Base-by-base conservation (phyloP, 1,140 invertebrate genomes). In the Archivesica marissinica region DNA sequence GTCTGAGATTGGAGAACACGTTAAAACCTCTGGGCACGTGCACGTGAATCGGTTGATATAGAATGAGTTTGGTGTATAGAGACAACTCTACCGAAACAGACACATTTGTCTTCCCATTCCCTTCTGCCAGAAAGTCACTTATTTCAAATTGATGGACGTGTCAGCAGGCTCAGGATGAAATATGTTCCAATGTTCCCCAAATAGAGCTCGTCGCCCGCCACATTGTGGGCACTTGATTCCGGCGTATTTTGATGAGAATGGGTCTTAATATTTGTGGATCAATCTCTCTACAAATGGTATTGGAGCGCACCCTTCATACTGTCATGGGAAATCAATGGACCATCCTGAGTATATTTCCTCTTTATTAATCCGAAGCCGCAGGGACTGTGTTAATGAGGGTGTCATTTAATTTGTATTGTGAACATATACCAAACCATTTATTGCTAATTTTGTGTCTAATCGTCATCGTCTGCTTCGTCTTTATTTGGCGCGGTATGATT, bases 371-470 rank as follows among this genome's bases (percentile, higher is more conserved):
- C 20, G 2, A 33, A n/a, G 17, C 72, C 52, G 39, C 11, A 17
- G 61, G 54, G 81, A 52, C 9, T 56, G 41, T 23, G 52, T 25
- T 84, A 84, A 84, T 84, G 81, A 41, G 28, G 54, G 0, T 54
- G 70, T 75, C 72, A 25, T 84, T 84, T 84, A 84, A 84, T 84
- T 84, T 84, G 81, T 84, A 84, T 84, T 84, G 81, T 84, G 81
- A 84, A 84, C 81, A 84, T 84, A 84, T 84, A 84, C 70, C 64
- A 84, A 76, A 84, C 13, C 56, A 61, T 84, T 84, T 84, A 84
- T 35, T 25, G 61, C 39, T 72, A 72, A 81, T 81, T 56, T 72
- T 81, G 20, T 72, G 79, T 56, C 64, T 81, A 70, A 80, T 66
- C 77, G 77, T 30, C n/a, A n/a, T 50, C 39, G 77, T 47, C 77